Conservation (phyloP, 2,113 vertebrate genomes). For the Vireo altiloquus region DNA sequence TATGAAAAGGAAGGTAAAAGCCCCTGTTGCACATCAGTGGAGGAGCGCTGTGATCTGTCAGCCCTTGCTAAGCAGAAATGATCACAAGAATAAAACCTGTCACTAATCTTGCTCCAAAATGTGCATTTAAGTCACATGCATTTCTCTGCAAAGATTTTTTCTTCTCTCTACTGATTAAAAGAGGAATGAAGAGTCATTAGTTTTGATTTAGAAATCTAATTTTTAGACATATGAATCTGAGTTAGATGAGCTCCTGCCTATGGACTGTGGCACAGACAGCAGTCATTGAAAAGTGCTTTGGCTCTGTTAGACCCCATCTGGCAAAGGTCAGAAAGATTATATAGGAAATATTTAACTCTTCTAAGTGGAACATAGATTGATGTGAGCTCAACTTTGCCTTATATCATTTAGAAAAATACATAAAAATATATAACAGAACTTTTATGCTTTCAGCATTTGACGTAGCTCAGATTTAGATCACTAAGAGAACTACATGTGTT, state of each 20-base stretch:
- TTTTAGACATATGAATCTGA: not conserved
- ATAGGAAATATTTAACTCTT: not conserved
- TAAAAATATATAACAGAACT: not conserved
- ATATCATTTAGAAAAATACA: not conserved
- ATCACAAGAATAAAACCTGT: not conserved
- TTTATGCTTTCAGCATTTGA: not conserved
- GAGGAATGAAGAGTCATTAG: not conserved
- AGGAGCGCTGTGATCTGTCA: not conserved
- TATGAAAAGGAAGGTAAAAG: not conserved
- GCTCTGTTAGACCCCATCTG: not conserved
- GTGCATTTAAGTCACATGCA: not conserved
- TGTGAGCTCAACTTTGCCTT: not conserved
- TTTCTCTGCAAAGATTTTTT: not conserved
- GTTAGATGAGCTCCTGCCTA: not conserved
- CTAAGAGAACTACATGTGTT: not conserved
- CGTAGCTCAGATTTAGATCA: not conserved
- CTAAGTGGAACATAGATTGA: not conserved
- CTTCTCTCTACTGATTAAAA: not conserved
- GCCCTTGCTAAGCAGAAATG: not conserved
- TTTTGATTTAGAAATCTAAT: not conserved
- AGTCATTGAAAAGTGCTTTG: not conserved
- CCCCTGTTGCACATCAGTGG: not conserved
- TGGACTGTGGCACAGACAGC: not conserved
- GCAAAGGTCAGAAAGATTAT: not conserved
- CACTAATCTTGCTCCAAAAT: not conserved